phyloP scores from a whole-genome alignment of 2,113 vertebrate species.

The Axis porcinus region DNA sequence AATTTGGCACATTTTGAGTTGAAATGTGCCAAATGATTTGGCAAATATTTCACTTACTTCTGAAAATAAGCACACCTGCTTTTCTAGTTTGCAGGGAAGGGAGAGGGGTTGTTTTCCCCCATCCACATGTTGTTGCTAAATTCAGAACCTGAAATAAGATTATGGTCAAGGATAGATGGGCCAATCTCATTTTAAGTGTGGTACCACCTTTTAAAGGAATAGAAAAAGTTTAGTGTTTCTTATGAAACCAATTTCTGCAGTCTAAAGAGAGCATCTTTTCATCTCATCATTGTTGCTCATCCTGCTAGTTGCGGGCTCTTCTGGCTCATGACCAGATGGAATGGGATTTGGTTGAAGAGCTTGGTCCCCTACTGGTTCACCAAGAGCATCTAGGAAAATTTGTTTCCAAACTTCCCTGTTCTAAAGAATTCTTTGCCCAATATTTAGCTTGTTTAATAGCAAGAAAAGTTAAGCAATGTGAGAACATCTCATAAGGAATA shows the following conservation, averaged over 20 bases:
- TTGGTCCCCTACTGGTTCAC: background rate
- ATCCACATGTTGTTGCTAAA: conserved; percentile 25
- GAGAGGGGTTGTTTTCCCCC: conserved; percentile 24
- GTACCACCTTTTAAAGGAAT: background rate
- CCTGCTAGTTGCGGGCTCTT: background rate
- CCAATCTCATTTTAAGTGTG: background rate
- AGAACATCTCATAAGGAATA: background rate
- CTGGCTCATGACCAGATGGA: background rate
- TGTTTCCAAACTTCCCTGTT: background rate
- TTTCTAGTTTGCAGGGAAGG: conserved; percentile 48
- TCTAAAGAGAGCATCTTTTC: background rate
- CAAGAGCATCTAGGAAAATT: conserved; percentile 11
- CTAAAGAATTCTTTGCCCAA: background rate
- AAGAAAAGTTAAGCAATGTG: background rate
- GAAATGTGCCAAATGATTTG: conserved; percentile 81
- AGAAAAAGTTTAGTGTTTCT: background rate
- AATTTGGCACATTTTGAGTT: conserved; percentile 78
- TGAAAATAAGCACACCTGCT: conserved; percentile 82
- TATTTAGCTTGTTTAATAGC: background rate
- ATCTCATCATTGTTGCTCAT: background rate
- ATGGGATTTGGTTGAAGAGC: conserved; percentile 5
- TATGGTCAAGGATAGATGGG: background rate
- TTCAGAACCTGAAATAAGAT: conserved; percentile 60
- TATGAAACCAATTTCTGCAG: background rate
- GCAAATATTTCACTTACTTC: conserved; percentile 77